Conservation (phyloP, 2,797 vertebrate species). For the Sitta carolinensis region DNA sequence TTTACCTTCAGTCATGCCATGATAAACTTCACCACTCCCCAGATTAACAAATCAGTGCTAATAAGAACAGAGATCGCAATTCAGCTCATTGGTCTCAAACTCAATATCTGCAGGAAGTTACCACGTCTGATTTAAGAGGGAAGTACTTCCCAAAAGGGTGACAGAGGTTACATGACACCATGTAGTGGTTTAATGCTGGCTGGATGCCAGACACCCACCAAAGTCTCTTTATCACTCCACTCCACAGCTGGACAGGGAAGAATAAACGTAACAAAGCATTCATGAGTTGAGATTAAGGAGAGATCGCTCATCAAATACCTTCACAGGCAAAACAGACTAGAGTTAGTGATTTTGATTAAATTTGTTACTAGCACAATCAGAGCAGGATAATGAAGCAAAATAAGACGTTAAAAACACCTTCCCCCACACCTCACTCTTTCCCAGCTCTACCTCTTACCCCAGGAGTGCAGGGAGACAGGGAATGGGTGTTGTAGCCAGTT, state of each 20-base stretch:
- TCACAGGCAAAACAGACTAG: background rate
- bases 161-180: background rate
- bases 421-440: background rate
- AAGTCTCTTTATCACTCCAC: background rate
- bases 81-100: background rate
- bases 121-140: background rate
- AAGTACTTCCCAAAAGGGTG: background rate
- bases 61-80: background rate
- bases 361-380: background rate
- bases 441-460: background rate
- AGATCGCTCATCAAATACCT: background rate
- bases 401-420: background rate
- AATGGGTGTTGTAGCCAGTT: background rate
- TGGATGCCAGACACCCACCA: background rate
- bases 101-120: background rate
- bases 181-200: background rate
- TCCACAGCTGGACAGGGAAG: background rate
- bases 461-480: background rate
- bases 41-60: constrained; percentile 13
- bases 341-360: background rate
- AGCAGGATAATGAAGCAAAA: background rate
- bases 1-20: background rate
- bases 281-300: background rate
- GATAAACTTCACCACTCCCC: background rate
- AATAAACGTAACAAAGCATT: background rate